Conservation (phyloP, 2,113 vertebrate genomes). For the Hyperoodon ampullatus region DNA sequence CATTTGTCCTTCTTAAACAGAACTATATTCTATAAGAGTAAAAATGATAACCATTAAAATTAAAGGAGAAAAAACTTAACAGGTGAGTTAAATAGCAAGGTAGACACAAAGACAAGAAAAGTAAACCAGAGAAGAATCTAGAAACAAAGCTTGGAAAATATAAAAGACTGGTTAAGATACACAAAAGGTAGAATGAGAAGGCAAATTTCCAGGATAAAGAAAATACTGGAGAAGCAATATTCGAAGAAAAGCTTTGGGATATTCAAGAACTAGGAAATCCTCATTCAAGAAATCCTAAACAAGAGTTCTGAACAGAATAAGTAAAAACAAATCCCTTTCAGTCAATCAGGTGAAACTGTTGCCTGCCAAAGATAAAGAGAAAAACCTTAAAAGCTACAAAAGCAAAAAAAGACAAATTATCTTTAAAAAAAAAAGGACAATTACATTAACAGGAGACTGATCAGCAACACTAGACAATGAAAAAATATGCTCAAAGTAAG, state of each 20-base stretch:
- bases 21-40: not conserved
- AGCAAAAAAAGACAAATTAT: not conserved
- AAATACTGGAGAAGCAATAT: not conserved
- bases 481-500: not conserved
- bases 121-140: not conserved
- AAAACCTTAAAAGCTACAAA: not conserved
- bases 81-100: not conserved
- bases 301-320: not conserved
- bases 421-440: not conserved
- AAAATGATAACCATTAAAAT: constrained; percentile 19
- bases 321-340: not conserved
- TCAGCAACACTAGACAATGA: not conserved
- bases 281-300: not conserved
- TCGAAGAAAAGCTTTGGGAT: not conserved
- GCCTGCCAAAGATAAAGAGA: not conserved
- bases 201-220: constrained; percentile 1
- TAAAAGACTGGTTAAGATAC: not conserved
- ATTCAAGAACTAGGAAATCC: not conserved
- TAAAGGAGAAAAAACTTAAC: not conserved
- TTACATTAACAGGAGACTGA: not conserved
- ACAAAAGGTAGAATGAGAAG: not conserved
- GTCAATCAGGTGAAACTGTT: not conserved
- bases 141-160: not conserved
- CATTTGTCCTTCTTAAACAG: not conserved
- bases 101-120: not conserved